phyloP scores from a whole-genome alignment of 2,113 vertebrate species.

The Laticauda colubrina region DNA sequence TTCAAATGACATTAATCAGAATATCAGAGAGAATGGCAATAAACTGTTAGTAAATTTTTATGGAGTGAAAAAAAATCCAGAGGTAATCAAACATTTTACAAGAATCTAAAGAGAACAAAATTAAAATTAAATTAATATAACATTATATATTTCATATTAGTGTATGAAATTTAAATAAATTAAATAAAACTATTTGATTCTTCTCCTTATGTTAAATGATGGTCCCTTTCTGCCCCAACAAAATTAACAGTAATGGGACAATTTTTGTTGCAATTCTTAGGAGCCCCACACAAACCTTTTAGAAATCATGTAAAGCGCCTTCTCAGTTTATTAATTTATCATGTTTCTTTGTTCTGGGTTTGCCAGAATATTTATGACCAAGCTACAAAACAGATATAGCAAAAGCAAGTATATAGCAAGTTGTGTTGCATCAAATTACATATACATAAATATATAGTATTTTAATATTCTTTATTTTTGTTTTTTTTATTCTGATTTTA shows the following conservation, averaged over 20 bases:
- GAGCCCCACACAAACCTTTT: neutral
- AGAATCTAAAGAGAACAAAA: neutral
- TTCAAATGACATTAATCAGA: neutral
- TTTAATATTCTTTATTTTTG: neutral
- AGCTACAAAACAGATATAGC: neutral
- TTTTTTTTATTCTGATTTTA: neutral
- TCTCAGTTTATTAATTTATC: neutral
- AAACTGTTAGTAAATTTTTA: neutral
- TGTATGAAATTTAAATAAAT: neutral
- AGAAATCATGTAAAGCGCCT: neutral
- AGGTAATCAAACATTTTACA: neutral
- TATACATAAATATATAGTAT: neutral
- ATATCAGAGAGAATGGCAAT: neutral
- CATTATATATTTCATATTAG: neutral
- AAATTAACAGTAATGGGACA: neutral
- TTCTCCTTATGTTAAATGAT: neutral
- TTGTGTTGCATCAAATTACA: neutral
- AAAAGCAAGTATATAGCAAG: neutral
- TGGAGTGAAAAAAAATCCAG: neutral
- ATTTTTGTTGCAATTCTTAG: neutral
- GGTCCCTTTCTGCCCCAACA: neutral
- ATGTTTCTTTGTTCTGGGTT: neutral
- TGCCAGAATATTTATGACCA: neutral
- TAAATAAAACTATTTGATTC: neutral
- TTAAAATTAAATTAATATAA: neutral